Evolutionary conservation across 1,140 invertebrate species (phyloP).

Genomic region (Calosoma granatense): DNA sequence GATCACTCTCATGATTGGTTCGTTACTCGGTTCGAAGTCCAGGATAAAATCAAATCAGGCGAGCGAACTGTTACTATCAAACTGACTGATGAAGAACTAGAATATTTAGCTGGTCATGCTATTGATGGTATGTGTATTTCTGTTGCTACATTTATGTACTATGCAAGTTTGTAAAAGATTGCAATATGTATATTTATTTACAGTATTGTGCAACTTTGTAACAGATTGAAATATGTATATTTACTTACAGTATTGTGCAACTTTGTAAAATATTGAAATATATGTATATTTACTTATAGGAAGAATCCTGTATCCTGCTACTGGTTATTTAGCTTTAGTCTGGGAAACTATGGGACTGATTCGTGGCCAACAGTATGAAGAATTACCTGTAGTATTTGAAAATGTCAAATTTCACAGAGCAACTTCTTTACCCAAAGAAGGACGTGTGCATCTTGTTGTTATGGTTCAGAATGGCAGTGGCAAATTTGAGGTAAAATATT

Average conservation of each 20-base stretch:
- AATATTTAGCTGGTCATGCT: slow-evolving; percentile 72
- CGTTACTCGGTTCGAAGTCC: slow-evolving; percentile 22
- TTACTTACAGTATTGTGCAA: slow-evolving; percentile 3
- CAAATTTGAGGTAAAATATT: slow-evolving; percentile 55
- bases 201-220: background rate
- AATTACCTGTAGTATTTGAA: slow-evolving; percentile 76
- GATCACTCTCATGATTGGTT: slow-evolving; percentile 45
- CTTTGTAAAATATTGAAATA: background rate
- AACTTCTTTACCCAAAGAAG: slow-evolving; percentile 63
- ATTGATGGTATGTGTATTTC: slow-evolving; percentile 75
- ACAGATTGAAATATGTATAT: slow-evolving; percentile 9
- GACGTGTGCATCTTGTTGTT: slow-evolving; percentile 61
- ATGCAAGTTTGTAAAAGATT: background rate
- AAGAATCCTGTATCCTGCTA: slow-evolving; percentile 79
- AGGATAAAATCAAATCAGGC: slow-evolving; percentile 38
- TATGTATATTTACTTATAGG: slow-evolving; percentile 36
- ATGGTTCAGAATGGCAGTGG: slow-evolving; percentile 74
- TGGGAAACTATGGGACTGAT: slow-evolving; percentile 82
- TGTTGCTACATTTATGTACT: background rate
- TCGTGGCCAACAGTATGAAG: slow-evolving; percentile 53
- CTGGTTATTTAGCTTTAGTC: slow-evolving; percentile 72
- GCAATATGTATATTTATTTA: slow-evolving; percentile 10
- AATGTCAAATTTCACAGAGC: slow-evolving; percentile 82
- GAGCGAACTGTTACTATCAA: slow-evolving; percentile 47
- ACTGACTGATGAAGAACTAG: slow-evolving; percentile 55